These are phyloP conservation scores for Cremastinae sp. DNA, from an alignment of 2,888 invertebrate genomes.

Conservation along the genomic window DNA sequence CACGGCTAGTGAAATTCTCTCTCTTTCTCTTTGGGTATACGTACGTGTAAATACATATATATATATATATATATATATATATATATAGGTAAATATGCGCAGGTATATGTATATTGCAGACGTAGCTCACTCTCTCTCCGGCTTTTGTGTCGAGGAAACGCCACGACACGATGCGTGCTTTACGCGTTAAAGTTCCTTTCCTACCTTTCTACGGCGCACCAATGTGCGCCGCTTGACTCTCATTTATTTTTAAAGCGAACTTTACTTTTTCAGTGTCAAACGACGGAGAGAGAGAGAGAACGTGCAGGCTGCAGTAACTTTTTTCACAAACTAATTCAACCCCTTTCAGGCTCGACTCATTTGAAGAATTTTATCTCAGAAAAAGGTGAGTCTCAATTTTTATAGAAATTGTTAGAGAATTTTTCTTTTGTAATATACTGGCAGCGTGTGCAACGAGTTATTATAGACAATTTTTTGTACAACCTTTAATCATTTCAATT, in stretches of 20 bases:
- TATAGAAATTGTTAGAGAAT: no score
- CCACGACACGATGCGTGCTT: conserved; percentile 13
- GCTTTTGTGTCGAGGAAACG: conserved; percentile 40
- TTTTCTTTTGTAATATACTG: no score
- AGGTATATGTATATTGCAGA: conserved; percentile 61
- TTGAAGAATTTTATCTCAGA: no score
- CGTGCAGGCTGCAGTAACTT: no score
- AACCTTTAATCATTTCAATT: no score
- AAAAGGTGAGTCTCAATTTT: no score
- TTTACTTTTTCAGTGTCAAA: not conserved
- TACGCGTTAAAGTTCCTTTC: conserved; percentile 43
- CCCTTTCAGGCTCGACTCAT: no score
- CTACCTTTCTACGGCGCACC: not conserved
- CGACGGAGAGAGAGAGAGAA: no score
- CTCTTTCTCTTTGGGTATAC: not conserved
- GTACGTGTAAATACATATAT: not conserved
- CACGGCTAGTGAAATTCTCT: conserved; percentile 61
- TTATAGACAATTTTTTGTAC: no score
- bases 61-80: conserved; percentile 2
- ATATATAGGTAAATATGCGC: not conserved
- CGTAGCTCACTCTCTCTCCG: conserved; percentile 66
- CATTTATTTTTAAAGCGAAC: not conserved
- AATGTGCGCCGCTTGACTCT: not conserved
- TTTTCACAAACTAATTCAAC: no score
- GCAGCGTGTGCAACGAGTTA: no score